Conservation (phyloP, 2,888 invertebrate species). For the Platycheirus albimanus region DNA sequence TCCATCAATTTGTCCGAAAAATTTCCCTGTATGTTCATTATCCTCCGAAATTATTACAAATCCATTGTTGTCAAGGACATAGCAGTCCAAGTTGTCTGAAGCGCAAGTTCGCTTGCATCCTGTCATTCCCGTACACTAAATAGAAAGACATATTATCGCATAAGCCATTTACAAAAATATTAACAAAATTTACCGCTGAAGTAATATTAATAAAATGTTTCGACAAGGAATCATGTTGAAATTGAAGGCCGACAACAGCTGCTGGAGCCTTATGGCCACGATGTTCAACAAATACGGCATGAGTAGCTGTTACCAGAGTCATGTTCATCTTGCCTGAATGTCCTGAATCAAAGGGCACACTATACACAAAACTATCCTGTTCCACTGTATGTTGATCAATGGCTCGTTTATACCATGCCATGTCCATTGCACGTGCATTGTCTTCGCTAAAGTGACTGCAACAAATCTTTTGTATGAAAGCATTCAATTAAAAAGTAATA, state of each 20-base stretch:
- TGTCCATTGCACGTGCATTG: conserved; percentile 92
- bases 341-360: conserved; percentile 84
- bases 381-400: conserved; percentile 94
- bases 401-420: conserved; percentile 94
- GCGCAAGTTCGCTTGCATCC: conserved; percentile 93
- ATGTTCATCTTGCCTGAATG: conserved; percentile 83
- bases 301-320: conserved; percentile 93
- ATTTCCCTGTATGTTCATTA: conserved; percentile 92
- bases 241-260: conserved; percentile 95
- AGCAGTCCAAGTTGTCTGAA: conserved; percentile 94
- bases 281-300: conserved; percentile 93
- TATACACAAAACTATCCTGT: conserved; percentile 95
- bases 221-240: conserved; percentile 91
- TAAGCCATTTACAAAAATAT: neutral
- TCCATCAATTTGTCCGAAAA: conserved; percentile 97
- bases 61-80: conserved; percentile 96
- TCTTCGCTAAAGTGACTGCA: conserved; percentile 91
- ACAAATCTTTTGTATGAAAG: conserved; percentile 15
- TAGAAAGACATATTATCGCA: neutral
- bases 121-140: conserved; percentile 86
- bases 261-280: conserved; percentile 93
- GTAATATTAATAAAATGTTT: conserved; percentile 94
- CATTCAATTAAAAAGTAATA: conserved; percentile 12
- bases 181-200: conserved; percentile 86
- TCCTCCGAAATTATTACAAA: conserved; percentile 96